These are phyloP conservation scores for Halesus radiatus DNA, from an alignment of 1,140 invertebrate genomes.

Conservation along the genomic window DNA sequence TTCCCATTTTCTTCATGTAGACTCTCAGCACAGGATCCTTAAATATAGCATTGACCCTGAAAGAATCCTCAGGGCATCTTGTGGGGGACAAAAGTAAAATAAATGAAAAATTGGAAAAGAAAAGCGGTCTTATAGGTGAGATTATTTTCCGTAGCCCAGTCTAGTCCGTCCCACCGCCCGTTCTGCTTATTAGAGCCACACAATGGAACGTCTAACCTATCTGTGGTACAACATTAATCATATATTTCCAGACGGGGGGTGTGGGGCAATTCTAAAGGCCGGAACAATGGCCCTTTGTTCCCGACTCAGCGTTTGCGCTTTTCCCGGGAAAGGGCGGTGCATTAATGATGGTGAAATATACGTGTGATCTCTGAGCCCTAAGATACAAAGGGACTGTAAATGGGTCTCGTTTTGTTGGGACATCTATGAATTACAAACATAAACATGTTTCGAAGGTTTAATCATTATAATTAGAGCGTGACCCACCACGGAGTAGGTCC, in stretches of 20 bases:
- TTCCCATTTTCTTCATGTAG: no score
- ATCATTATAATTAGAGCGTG: no score
- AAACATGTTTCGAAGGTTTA: no score
- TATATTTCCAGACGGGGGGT: slow-evolving; percentile 35
- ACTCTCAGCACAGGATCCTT: no score
- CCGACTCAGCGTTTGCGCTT: slow-evolving; percentile 36
- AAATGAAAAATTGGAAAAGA: no score
- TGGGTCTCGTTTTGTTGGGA: no score
- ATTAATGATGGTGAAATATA: slow-evolving; percentile 29
- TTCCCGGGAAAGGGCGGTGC: slow-evolving; percentile 25
- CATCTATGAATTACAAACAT: no score
- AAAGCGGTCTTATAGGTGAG: no score
- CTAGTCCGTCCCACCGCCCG: neutral
- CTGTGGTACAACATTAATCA: slow-evolving; percentile 47
- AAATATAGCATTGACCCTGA: no score
- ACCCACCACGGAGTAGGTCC: no score
- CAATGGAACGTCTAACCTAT: slow-evolving; percentile 34
- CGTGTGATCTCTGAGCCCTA: slow-evolving; percentile 4
- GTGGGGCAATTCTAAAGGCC: slow-evolving; percentile 22
- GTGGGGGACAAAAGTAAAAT: no score
- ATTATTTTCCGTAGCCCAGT: neutral
- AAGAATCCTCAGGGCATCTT: no score
- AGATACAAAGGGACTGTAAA: neutral
- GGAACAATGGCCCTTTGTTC: slow-evolving; percentile 50
- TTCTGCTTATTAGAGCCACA: slow-evolving; percentile 22